These are phyloP conservation scores for Hemistola chrysoprasaria DNA, from an alignment of 2,888 invertebrate species.

Conservation along the genomic window DNA sequence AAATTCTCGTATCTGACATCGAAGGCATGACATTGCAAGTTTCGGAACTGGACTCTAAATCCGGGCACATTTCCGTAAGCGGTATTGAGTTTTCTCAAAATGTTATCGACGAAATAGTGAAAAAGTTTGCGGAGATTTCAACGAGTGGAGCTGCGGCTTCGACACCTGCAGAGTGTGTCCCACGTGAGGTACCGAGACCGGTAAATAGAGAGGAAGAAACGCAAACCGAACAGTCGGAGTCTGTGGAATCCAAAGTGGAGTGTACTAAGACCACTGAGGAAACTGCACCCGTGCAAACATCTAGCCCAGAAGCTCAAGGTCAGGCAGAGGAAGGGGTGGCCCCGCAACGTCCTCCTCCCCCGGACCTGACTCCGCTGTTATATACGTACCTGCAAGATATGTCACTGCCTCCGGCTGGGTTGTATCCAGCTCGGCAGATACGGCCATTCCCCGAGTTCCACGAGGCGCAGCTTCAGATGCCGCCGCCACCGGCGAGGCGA, in stretches of 20 bases:
- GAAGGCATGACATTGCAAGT: slow-evolving; percentile 88
- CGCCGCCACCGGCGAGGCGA: slow-evolving; percentile 72
- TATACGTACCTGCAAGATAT: slow-evolving; percentile 80
- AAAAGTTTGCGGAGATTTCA: slow-evolving; percentile 76
- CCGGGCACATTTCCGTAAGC: slow-evolving; percentile 85
- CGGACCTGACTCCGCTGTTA: slow-evolving; percentile 70
- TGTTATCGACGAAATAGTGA: slow-evolving; percentile 85
- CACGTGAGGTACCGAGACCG: slow-evolving; percentile 42
- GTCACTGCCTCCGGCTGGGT: slow-evolving; percentile 71
- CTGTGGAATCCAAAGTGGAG: slow-evolving; percentile 28
- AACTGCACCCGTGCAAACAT: slow-evolving; percentile 29
- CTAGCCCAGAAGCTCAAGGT: slow-evolving; percentile 32
- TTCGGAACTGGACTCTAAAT: slow-evolving; percentile 87
- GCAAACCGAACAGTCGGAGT: slow-evolving; percentile 56
- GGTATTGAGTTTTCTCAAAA: slow-evolving; percentile 86
- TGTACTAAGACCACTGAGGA: slow-evolving; percentile 24
- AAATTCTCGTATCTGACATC: slow-evolving; percentile 90
- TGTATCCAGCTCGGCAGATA: slow-evolving; percentile 67
- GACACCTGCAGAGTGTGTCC: slow-evolving; percentile 31
- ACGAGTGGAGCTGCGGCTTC: slow-evolving; percentile 39
- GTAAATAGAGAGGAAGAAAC: slow-evolving; percentile 68
- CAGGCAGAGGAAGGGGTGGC: slow-evolving; percentile 49
- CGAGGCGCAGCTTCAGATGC: slow-evolving; percentile 59
- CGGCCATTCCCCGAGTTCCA: slow-evolving; percentile 58
- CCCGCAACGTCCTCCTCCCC: slow-evolving; percentile 74